Percentiles rank a stretch among this genome's conserved stretches.
phyloP scores from a whole-genome alignment of 2,113 vertebrate genomes.

The Passer montanus region DNA sequence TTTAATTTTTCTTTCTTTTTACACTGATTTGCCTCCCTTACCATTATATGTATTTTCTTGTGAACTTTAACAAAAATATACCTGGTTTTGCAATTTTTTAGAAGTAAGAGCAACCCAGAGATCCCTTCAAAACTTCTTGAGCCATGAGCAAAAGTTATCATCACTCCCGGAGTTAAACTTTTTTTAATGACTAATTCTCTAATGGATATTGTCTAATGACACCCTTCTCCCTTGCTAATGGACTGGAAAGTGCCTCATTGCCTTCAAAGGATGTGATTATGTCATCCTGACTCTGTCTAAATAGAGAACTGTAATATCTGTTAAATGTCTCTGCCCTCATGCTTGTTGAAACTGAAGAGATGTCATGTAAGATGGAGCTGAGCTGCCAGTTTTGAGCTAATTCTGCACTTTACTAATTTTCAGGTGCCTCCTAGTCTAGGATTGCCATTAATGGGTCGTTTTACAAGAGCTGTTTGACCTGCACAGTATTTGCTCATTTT shows the following conservation, averaged over 20 bases:
- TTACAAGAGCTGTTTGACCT: slow-evolving; percentile 25
- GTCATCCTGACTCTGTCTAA: slow-evolving; percentile 30
- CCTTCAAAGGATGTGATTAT: slow-evolving; percentile 39
- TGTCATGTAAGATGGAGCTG: background rate
- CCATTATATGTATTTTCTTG: background rate
- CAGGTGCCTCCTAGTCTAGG: slow-evolving; percentile 49
- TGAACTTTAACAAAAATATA: background rate
- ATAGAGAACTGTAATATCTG: slow-evolving; percentile 22
- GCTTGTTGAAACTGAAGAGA: background rate
- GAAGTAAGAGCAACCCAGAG: background rate
- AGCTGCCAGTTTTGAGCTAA: slow-evolving; percentile 28
- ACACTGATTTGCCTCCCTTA: background rate
- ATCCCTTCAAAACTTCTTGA: background rate
- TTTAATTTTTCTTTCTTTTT: background rate
- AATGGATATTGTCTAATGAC: slow-evolving; percentile 17
- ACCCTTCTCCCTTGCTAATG: slow-evolving; percentile 45
- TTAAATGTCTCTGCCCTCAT: background rate
- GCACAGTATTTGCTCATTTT: background rate
- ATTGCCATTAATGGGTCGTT: background rate
- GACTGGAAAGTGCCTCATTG: slow-evolving; percentile 24
- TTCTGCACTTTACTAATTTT: slow-evolving; percentile 23
- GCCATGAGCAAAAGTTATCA: background rate
- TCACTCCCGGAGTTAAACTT: background rate
- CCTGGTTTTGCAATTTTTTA: background rate
- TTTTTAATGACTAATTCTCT: background rate